These are phyloP conservation scores for Trinorchestia longiramus DNA, from an alignment of 1,140 invertebrate genomes.

Conservation along the genomic window DNA sequence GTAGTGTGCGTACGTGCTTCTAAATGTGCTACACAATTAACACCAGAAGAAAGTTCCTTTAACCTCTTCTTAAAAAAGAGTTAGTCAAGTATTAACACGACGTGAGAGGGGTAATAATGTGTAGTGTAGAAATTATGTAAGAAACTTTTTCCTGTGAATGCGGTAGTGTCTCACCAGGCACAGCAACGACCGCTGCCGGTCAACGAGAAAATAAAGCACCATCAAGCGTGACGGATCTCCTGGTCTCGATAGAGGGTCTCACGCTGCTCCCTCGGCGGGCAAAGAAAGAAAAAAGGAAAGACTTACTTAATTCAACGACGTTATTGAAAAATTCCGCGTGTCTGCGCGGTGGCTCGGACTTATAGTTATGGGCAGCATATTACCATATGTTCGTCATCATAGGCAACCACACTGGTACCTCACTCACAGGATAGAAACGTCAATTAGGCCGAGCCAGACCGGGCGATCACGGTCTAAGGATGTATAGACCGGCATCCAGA, in stretches of 20 bases:
- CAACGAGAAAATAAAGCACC: neutral
- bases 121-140: neutral
- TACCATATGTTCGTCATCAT: neutral
- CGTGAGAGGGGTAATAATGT: no score
- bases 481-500: neutral
- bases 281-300: no score
- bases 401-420: neutral
- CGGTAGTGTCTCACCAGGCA: neutral
- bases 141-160: neutral
- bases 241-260: neutral
- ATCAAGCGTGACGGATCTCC: neutral
- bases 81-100: no score
- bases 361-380: neutral
- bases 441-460: neutral
- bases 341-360: neutral
- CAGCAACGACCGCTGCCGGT: neutral
- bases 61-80: no score
- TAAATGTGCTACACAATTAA: no score
- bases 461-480: neutral
- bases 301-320: conserved; percentile 8
- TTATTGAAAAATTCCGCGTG: neutral
- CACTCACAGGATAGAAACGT: neutral
- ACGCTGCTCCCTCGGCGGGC: neutral
- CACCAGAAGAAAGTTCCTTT: no score
- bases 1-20: no score